Evolutionary conservation across 2,888 invertebrate genomes (phyloP).

Genomic region (Ophion ventricosus): DNA sequence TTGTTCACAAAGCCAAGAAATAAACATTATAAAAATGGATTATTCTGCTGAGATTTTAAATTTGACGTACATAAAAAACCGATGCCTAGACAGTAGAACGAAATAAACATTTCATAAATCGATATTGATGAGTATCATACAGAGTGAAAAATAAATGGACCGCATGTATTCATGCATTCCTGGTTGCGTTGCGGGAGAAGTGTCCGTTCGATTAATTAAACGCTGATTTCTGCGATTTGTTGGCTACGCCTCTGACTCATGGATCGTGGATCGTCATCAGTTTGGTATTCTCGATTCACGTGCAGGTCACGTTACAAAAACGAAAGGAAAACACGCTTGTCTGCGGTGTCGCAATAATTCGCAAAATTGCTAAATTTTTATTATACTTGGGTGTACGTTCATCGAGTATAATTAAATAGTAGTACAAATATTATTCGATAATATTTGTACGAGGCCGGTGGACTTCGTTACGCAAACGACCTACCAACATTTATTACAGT

Average conservation of each 20-base stretch:
- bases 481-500: background rate
- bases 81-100: too few species aligned
- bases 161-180: background rate
- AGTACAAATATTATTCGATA: background rate
- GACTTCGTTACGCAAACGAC: background rate
- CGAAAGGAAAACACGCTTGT: slow-evolving; percentile 19
- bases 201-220: slow-evolving; percentile 28
- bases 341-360: background rate
- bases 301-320: slow-evolving; percentile 51
- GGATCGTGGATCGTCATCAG: slow-evolving; percentile 29
- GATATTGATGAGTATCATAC: background rate
- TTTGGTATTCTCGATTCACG: slow-evolving; percentile 41
- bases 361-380: background rate
- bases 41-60: too few species aligned
- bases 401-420: background rate
- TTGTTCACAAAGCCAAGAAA: too few species aligned
- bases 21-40: too few species aligned
- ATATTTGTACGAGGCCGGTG: background rate
- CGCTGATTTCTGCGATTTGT: slow-evolving; percentile 67
- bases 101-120: background rate
- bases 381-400: background rate
- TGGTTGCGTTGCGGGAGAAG: background rate
- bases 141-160: background rate
- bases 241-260: slow-evolving; percentile 73
- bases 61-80: too few species aligned